Base-by-base conservation (phyloP, 2,797 vertebrate species). In the Sebastes glaucus region DNA sequence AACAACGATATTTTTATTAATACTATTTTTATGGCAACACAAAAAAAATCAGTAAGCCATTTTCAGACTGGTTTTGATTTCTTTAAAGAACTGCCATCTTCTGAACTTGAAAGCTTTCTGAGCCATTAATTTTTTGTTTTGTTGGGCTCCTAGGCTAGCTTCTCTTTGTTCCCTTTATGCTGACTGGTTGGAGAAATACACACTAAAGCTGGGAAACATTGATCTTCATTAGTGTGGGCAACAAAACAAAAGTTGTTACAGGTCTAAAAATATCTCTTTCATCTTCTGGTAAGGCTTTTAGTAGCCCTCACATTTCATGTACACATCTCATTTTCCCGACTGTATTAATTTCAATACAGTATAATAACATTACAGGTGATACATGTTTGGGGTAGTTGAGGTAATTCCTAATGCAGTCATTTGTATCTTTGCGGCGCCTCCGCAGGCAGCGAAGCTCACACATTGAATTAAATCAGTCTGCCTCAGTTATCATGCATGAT, bases 1-100 rank as follows among this genome's bases (percentile, higher is more conserved):
- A 83, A 85, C 80, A 90, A 87, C 42, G 11, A 86, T 85, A 93
- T 93, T 92, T 93, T 91, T 88, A 93, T 92, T 93, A 85, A 88
- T 83, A 89, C 89, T 85, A 84, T 93, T 92, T 94, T 87, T 93
- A 93, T 78, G 91, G 78, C 80, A 80, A 83, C 82, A 76, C 66
- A 77, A 81, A 85, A 91, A 20, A 49, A 20, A 49, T 20, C 71
- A 77, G 78, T n/a, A 93, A 94, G 92, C 89, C 93, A 94, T 94
- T 93, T 88, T 87, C 78, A 78, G 87, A 90, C 87, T 86, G 72
- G 64, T 82, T 91, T 87, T 38, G 46, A 85, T 81, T 90, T 85
- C 69, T 88, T 89, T 79, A 77, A 81, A 76, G 66, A 87, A 81
- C 81, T 72, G 35, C 33, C 32, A 23, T 80, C 64, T 78, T 88